Conservation (phyloP, 2,113 vertebrate genomes). For the Pungitius pungitius region DNA sequence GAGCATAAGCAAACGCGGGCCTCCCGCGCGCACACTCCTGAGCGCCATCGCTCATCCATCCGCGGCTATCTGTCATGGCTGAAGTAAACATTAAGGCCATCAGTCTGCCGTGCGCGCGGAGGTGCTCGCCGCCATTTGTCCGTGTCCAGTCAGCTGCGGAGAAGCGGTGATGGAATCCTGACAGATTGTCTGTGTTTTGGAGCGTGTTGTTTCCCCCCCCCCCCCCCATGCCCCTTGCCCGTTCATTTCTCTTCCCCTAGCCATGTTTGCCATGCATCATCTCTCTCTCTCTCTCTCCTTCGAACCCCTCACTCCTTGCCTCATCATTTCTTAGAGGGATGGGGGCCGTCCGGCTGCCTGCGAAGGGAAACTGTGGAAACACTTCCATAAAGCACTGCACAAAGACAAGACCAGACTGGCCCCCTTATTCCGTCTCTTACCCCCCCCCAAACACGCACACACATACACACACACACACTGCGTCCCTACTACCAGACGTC, state of each 20-base stretch:
- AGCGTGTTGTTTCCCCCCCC: slow-evolving; percentile 72
- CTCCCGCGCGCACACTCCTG: background rate
- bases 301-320: slow-evolving; percentile 48
- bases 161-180: slow-evolving; percentile 77
- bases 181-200: slow-evolving; percentile 80
- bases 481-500: slow-evolving; percentile 20
- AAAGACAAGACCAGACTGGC: slow-evolving; percentile 32
- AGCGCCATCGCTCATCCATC: slow-evolving; percentile 60
- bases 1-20: background rate
- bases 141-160: slow-evolving; percentile 73
- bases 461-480: background rate
- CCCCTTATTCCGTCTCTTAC: slow-evolving; percentile 24
- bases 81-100: slow-evolving; percentile 78
- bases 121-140: slow-evolving; percentile 75
- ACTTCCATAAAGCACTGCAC: slow-evolving; percentile 30
- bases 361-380: slow-evolving; percentile 48
- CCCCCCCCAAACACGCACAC: background rate
- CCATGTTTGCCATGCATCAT: slow-evolving; percentile 77
- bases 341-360: slow-evolving; percentile 63
- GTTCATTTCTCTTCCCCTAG: slow-evolving; percentile 74
- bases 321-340: slow-evolving; percentile 63
- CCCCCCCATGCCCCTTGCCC: too few relatives aligned
- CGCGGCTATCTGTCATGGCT: slow-evolving; percentile 69
- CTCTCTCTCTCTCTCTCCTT: slow-evolving; percentile 48
- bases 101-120: slow-evolving; percentile 64